These are phyloP conservation scores for Dromius quadrimaculatus DNA, from an alignment of 2,888 invertebrate species.

Conservation along the genomic window DNA sequence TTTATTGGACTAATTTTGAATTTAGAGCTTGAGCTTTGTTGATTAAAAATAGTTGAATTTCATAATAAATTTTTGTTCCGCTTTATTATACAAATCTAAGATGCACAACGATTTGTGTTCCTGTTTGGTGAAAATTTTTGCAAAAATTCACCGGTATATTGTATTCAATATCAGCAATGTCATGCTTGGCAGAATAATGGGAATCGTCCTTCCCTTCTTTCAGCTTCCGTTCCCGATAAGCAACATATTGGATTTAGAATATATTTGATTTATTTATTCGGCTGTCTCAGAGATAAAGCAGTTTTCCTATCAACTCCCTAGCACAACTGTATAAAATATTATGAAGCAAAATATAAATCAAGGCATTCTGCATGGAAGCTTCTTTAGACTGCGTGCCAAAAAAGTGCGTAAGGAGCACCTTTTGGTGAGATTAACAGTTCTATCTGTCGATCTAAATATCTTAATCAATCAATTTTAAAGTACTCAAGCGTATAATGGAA, in stretches of 20 bases:
- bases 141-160: slow-evolving; percentile 19
- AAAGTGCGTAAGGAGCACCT: no score
- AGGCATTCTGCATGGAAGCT: slow-evolving; percentile 24
- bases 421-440: no score
- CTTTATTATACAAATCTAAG: no score
- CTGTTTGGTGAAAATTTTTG: no score
- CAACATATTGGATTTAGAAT: slow-evolving; percentile 27
- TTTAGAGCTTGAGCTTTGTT: no score
- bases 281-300: slow-evolving; percentile 42
- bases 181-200: slow-evolving; percentile 20
- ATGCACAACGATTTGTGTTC: no score
- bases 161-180: slow-evolving; percentile 27
- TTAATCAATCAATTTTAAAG: no score
- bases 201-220: not conserved
- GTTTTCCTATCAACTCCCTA: slow-evolving; percentile 33
- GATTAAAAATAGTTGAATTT: no score
- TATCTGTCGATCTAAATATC: no score
- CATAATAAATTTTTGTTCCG: no score
- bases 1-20: no score
- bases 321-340: slow-evolving; percentile 27
- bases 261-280: slow-evolving; percentile 48
- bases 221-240: slow-evolving; percentile 4
- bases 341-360: slow-evolving; percentile 26
- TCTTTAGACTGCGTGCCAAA: not conserved
- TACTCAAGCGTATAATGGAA: no score